Conservation (phyloP, 1,140 invertebrate genomes). For the Pomacea maculata region DNA sequence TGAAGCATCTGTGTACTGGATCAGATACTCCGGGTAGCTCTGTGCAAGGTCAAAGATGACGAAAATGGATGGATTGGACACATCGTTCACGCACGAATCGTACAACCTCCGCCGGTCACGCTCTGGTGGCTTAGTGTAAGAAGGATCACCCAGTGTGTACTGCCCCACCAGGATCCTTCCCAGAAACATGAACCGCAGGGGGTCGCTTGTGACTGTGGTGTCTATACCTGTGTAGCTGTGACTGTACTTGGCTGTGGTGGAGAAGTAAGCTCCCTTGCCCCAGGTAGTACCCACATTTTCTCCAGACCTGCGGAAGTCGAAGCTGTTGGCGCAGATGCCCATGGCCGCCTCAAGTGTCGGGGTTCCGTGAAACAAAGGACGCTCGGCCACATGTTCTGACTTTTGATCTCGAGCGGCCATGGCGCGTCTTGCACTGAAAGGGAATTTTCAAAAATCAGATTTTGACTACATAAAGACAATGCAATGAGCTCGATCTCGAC, state of each 20-base stretch:
- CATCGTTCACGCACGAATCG: constrained; percentile 55
- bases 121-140: constrained; percentile 42
- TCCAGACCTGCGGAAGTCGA: constrained; percentile 49
- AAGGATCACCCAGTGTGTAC: constrained; percentile 34
- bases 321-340: constrained; percentile 51
- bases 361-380: constrained; percentile 49
- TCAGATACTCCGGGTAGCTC: constrained; percentile 57
- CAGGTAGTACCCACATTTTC: constrained; percentile 42
- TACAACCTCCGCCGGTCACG: constrained; percentile 42
- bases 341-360: constrained; percentile 23
- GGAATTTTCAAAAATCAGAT: neutral
- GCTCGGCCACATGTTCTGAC: constrained; percentile 28
- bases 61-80: constrained; percentile 45
- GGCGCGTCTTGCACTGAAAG: neutral
- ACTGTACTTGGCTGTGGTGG: constrained; percentile 45
- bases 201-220: neutral
- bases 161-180: constrained; percentile 53
- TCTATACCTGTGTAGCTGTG: constrained; percentile 37
- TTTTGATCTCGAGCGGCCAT: neutral
- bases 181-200: constrained; percentile 43
- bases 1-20: constrained; percentile 35
- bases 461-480: too few relatives aligned
- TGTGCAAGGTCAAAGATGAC: constrained; percentile 54
- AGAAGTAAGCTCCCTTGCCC: constrained; percentile 58
- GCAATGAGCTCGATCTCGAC: too few relatives aligned